Percentiles rank a stretch among this genome's conserved stretches.
Conservation (phyloP, 2,797 vertebrate genomes). For the Galago senegalensis region DNA sequence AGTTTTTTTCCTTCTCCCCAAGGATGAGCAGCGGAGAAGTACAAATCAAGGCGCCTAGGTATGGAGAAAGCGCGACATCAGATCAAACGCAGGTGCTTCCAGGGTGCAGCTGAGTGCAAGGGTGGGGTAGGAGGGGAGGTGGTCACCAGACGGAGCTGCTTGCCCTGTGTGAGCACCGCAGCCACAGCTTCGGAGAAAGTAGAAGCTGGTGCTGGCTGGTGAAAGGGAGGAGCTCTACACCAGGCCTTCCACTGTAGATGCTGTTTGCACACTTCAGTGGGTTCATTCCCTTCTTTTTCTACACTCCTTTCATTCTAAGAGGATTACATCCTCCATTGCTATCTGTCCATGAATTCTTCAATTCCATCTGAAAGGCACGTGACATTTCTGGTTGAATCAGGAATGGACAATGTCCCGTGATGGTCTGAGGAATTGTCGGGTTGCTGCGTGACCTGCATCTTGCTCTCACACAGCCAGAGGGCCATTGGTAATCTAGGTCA, state of each 20-base stretch:
- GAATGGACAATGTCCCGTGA: background rate
- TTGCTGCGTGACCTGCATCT: background rate
- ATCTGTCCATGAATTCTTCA: background rate
- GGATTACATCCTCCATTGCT: background rate
- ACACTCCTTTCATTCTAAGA: conserved; percentile 10
- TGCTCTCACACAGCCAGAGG: background rate
- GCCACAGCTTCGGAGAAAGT: background rate
- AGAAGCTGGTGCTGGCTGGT: background rate
- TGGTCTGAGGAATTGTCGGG: background rate
- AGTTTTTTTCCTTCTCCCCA: background rate
- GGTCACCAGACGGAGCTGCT: background rate
- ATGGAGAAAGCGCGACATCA: background rate
- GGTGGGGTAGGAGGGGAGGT: background rate
- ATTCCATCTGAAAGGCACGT: background rate
- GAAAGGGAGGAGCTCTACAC: background rate
- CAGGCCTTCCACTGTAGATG: background rate
- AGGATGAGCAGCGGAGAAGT: background rate
- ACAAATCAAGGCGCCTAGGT: background rate
- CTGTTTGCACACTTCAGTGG: background rate
- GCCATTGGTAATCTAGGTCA: background rate
- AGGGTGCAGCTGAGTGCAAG: background rate
- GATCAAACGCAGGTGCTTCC: background rate
- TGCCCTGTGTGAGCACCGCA: background rate
- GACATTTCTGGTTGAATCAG: background rate
- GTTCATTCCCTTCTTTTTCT: background rate